Base-by-base conservation (phyloP, 2,113 vertebrate species). In the Plectropomus leopardus region DNA sequence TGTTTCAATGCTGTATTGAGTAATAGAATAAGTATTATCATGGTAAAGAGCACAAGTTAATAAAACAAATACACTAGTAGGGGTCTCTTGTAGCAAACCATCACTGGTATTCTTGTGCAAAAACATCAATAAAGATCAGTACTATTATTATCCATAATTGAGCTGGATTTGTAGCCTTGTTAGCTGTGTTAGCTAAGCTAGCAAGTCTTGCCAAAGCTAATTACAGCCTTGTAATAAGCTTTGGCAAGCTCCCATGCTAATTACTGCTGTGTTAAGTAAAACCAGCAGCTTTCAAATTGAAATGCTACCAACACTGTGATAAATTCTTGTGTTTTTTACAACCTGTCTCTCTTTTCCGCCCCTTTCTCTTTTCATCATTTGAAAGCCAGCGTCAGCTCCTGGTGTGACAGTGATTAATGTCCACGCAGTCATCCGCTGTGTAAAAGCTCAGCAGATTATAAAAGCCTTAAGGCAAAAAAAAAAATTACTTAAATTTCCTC, bases 401-500 rank as follows among this genome's bases (percentile, higher is more conserved):
- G 47, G 48, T 13, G 15, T 68, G 34, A 69, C 66, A 42, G 23
- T 44, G 67, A 44, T 70, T 44, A 40, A 57, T 34, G 36, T 45
- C 42, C 42, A 13, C 0, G 3, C 14, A 23, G 40, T 17, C 8
- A 14, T 45, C 53, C 7, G 11, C 63, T 30, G 34, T 30, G n/a
- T 19, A 24, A 40, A 30, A 19, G n/a, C 48, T 26, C 32, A 0
- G n/a, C 17, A 45, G 5, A 9, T 15, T 70, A 21, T 44, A 5
- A 71, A 57, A 44, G 16, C 24, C 69, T 58, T 5, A 10, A n/a
- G 24, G 19, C 26, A 47, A 24, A 54, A 45, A 51, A 21, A 6
- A 28, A 19, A 42, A 14, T 3, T 10, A 34, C 48, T 16, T 3
- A 0, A 23, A 59, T 19, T 34, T 71, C 36, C 4, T 71, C 10